Conservation (phyloP, 2,888 invertebrate genomes). For the Leptogaster cylindrica region DNA sequence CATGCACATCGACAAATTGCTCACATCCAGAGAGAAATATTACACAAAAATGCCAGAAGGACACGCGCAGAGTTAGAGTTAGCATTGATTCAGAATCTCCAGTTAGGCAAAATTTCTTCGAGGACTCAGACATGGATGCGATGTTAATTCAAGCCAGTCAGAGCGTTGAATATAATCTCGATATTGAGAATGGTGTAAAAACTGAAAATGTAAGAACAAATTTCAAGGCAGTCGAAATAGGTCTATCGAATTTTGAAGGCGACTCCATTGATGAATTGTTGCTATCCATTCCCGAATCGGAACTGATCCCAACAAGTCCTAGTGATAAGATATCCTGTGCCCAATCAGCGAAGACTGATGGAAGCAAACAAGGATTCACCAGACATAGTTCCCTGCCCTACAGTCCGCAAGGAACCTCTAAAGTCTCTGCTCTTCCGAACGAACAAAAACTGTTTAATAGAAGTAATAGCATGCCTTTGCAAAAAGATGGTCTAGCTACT, state of each 20-base stretch:
- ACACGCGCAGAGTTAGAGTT: not conserved
- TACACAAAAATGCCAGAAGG: no score
- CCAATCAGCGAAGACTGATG: not conserved
- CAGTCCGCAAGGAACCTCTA: not conserved
- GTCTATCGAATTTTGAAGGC: not conserved
- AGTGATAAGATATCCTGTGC: not conserved
- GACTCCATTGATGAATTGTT: conserved; percentile 4
- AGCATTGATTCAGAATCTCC: not conserved
- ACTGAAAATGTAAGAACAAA: not conserved
- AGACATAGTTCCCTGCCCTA: conserved; percentile 12
- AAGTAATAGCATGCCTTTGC: conserved; percentile 13
- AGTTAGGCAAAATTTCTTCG: not conserved
- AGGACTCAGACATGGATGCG: conserved; percentile 56
- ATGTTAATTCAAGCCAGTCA: conserved; percentile 57
- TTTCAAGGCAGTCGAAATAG: not conserved
- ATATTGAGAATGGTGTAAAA: not conserved
- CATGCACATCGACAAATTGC: no score
- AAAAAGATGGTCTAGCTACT: not conserved
- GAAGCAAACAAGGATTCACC: not conserved
- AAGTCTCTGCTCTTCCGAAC: no score
- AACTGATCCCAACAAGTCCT: not conserved
- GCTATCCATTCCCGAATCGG: conserved; percentile 1
- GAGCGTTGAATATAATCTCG: conserved; percentile 52
- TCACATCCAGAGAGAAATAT: no score
- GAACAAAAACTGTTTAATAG: not conserved